Conservation (phyloP, 1,140 invertebrate species). For the Coelopa frigida region DNA sequence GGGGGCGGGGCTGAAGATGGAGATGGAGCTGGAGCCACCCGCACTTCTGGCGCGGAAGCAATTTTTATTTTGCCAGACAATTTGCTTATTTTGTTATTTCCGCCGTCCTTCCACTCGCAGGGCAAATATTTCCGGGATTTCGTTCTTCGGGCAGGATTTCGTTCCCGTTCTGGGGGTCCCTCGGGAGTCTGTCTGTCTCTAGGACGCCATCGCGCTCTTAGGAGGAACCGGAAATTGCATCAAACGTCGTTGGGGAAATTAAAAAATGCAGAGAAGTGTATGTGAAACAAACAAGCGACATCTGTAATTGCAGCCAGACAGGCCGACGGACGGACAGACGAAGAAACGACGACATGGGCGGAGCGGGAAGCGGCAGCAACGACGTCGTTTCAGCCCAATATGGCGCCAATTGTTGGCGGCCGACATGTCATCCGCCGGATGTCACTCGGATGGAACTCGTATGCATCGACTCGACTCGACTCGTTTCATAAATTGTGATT, state of each 20-base stretch:
- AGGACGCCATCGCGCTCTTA: slow-evolving; percentile 8
- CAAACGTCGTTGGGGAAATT: slow-evolving; percentile 12
- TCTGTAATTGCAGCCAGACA: background rate
- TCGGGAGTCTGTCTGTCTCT: slow-evolving; percentile 11
- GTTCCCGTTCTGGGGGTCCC: slow-evolving; percentile 2
- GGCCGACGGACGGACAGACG: background rate
- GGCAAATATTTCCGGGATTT: slow-evolving; percentile 38
- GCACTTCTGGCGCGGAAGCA: slow-evolving; percentile 27
- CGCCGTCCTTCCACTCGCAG: slow-evolving; percentile 22
- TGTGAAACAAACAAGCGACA: background rate
- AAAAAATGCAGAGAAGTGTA: slow-evolving; percentile 6
- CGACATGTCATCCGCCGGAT: too few relatives aligned
- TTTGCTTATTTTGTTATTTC: slow-evolving; percentile 45
- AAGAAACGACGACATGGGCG: background rate
- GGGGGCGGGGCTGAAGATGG: background rate
- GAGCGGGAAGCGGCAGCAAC: background rate
- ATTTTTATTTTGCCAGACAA: slow-evolving; percentile 46
- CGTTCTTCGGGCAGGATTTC: slow-evolving; percentile 6
- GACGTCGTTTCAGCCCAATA: too few relatives aligned
- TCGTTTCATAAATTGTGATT: too few relatives aligned
- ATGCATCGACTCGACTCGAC: too few relatives aligned
- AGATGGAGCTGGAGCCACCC: background rate
- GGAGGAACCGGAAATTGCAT: slow-evolving; percentile 10
- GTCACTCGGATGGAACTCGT: too few relatives aligned
- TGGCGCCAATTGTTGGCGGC: too few relatives aligned